These are phyloP conservation scores for Cossypha dichroa DNA, from an alignment of 2,797 vertebrate genomes.

Conservation along the genomic window DNA sequence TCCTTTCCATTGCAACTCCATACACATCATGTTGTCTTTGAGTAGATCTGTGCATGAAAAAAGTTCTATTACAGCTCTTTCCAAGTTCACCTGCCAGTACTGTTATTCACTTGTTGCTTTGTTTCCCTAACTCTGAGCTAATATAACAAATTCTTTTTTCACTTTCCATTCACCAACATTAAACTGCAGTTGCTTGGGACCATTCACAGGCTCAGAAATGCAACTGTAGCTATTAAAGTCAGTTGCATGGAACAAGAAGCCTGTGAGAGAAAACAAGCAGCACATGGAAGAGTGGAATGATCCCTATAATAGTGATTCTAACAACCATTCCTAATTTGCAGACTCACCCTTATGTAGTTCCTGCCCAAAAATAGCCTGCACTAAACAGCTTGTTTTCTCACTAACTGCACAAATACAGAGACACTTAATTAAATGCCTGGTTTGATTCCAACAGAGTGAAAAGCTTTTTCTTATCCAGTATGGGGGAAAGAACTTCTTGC, in stretches of 20 bases:
- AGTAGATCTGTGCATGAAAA: neutral
- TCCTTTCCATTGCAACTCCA: neutral
- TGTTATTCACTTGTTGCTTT: neutral
- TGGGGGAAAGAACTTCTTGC: neutral
- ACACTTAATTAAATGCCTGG: neutral
- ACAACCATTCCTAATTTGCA: neutral
- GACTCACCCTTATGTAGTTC: neutral
- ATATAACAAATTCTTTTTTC: neutral
- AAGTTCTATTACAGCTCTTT: neutral
- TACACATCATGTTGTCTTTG: neutral
- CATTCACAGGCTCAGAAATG: neutral
- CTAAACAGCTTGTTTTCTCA: neutral
- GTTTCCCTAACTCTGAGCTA: neutral
- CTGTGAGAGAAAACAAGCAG: neutral
- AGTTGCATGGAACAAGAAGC: neutral
- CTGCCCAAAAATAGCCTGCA: neutral
- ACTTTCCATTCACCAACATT: neutral
- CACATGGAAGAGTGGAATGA: neutral
- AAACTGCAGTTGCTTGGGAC: neutral
- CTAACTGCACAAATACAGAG: neutral
- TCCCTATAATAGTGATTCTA: neutral
- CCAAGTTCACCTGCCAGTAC: neutral
- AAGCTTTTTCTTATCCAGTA: neutral
- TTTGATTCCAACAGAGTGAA: neutral
- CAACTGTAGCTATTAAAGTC: neutral